Evolutionary conservation across 2,113 vertebrate species (phyloP), one percentile per base, ranked within the genome.

Genomic region (Channa maculata): DNA sequence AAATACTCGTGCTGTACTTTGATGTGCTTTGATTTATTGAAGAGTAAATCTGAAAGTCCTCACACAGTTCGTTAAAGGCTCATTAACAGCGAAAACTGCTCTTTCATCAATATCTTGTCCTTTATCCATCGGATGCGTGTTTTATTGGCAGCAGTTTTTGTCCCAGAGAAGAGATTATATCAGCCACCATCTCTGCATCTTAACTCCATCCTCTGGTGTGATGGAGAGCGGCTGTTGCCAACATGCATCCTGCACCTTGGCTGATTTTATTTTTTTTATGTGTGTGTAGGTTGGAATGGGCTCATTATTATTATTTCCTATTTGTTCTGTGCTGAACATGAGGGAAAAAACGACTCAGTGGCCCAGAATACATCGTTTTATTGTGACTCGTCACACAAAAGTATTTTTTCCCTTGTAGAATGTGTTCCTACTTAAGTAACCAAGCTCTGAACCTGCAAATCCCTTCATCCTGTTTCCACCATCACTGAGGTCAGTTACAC

Each of bases 401-500:
- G 24, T 24, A 24, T 24, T 24, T 24, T 24, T 24, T 24, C 24
- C 24, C 24, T 24, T 24, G 24, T 24, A 24, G 24, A 24, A 24
- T 24, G 24, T 41, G 4, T 41, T 50, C 15, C 48, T 44, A 37
- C 49, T 74, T 79, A 60, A 84, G 63, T 82, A 76, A 87, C 50
- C 52, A 8, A 86, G 80, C 84, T 85, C 83, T 83, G 79, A 72
- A 77, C 54, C 60, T 71, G 65, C 59, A 90, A 90, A 93, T 92
- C 91, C 85, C 57, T 84, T 92, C 82, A 93, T 93, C 92, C 84
- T 74, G 80, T 90, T 93, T 92, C 83, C 78, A 48, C 78, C 72
- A 64, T 61, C 60, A 57, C 70, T 49, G 77, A 92, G 88, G 86
- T 92, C 89, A 87, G 48, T 78, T 63, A 55, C 79, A 76, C 67